Conservation (phyloP, 1,140 invertebrate species). For the Drosophila orena region DNA sequence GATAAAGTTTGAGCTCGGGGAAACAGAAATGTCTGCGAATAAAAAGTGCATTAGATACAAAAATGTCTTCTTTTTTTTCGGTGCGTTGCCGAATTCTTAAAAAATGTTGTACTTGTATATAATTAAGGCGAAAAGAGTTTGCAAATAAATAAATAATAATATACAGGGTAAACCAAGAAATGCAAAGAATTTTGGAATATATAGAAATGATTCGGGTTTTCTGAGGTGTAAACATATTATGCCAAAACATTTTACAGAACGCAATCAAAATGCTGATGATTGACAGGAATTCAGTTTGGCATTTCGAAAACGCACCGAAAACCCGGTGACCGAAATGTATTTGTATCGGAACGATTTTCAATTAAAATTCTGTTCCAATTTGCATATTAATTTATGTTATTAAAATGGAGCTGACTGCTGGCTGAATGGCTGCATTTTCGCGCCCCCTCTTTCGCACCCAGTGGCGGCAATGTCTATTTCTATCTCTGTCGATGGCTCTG, state of each 20-base stretch:
- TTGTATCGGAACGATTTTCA: slow-evolving; percentile 38
- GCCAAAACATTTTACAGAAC: neutral
- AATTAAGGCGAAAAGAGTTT: too few relatives aligned
- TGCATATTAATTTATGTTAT: slow-evolving; percentile 73
- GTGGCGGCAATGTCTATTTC: neutral
- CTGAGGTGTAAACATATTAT: neutral
- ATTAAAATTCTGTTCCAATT: slow-evolving; percentile 60
- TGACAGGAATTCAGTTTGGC: slow-evolving; percentile 4
- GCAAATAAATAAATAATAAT: too few relatives aligned
- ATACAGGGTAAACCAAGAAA: too few relatives aligned
- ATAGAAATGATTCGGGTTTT: too few relatives aligned
- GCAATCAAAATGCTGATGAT: neutral
- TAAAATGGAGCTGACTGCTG: slow-evolving; percentile 34
- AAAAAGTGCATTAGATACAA: neutral
- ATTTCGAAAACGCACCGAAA: slow-evolving; percentile 2
- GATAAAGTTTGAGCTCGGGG: slow-evolving; percentile 4
- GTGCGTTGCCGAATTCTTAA: too few relatives aligned
- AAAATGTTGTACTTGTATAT: too few relatives aligned
- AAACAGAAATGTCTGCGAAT: neutral
- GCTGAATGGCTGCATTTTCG: slow-evolving; percentile 7
- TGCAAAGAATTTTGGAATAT: too few relatives aligned
- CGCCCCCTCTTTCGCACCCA: neutral
- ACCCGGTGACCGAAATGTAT: neutral
- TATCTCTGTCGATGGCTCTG: slow-evolving; percentile 14
- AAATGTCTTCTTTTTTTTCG: neutral